phyloP scores from a whole-genome alignment of 2,797 vertebrate genomes.

The Falco concolor region DNA sequence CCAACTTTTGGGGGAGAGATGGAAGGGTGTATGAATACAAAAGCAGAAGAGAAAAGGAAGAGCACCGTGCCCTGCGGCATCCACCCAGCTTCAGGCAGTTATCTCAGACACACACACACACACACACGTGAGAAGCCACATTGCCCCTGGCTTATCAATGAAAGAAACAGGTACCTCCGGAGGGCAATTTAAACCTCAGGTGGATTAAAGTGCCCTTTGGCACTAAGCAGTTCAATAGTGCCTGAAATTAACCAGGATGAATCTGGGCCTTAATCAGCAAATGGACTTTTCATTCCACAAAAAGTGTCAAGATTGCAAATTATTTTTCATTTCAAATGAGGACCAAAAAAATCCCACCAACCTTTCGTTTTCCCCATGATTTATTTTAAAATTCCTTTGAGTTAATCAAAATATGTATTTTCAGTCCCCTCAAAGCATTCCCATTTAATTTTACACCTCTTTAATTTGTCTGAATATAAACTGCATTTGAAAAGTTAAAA shows the following conservation, averaged over 20 bases:
- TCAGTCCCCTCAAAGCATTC: constrained; percentile 24
- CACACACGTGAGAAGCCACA: background rate
- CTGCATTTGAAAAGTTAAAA: constrained; percentile 49
- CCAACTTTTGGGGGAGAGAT: background rate
- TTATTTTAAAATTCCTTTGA: constrained; percentile 54
- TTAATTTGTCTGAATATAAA: constrained; percentile 20
- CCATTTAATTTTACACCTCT: constrained; percentile 44
- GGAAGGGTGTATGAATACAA: background rate
- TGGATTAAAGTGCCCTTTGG: constrained; percentile 60
- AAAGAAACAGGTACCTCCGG: constrained; percentile 33
- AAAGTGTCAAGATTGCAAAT: constrained; percentile 65
- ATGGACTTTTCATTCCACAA: constrained; percentile 57
- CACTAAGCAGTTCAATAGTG: constrained; percentile 34
- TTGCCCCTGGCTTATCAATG: background rate
- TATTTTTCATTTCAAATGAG: constrained; percentile 55
- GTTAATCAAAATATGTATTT: constrained; percentile 52
- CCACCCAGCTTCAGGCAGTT: background rate
- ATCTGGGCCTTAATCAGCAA: constrained; percentile 59
- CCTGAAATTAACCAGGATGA: constrained; percentile 38
- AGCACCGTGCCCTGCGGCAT: background rate
- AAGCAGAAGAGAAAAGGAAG: background rate
- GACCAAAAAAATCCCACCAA: background rate
- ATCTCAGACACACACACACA: background rate
- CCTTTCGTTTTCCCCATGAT: constrained; percentile 30
- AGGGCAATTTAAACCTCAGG: constrained; percentile 36